Percentiles rank a stretch among this genome's conserved stretches.
Conservation (phyloP, 2,113 vertebrate genomes). For the rabbit (Oryctolagus cuniculus) region DNA sequence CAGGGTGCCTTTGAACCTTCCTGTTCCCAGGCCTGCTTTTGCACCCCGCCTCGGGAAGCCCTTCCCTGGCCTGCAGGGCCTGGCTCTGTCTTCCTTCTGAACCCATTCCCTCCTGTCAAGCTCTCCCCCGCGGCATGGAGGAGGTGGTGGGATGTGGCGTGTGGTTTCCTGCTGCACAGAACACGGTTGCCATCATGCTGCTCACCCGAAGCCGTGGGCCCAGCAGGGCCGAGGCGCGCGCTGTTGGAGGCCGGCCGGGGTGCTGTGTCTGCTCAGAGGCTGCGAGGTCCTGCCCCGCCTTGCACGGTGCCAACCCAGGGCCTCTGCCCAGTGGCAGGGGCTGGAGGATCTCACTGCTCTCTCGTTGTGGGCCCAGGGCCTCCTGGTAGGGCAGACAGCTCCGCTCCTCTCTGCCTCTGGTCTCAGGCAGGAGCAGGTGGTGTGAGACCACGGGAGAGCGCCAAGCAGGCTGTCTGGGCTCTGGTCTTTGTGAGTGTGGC, state of each 20-base stretch:
- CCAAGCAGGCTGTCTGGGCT: neutral
- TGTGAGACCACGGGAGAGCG: neutral
- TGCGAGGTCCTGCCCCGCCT: too few relatives aligned
- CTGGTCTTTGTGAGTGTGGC: neutral
- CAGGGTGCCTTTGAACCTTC: slow-evolving; percentile 76
- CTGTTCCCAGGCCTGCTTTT: neutral
- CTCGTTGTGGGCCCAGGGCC: too few relatives aligned
- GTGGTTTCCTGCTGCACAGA: neutral
- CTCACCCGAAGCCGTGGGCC: neutral
- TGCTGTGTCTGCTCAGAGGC: too few relatives aligned
- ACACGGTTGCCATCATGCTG: neutral
- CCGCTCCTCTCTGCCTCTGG: neutral
- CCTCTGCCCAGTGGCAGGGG: neutral
- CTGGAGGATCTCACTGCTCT: neutral
- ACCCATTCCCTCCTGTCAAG: neutral
- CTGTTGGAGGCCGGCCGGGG: too few relatives aligned
- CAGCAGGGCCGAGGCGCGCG: fast-evolving
- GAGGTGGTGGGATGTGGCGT: neutral
- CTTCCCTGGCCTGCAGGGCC: neutral
- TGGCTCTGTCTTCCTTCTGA: neutral
- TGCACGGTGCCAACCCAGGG: fast-evolving
- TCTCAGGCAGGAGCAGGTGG: neutral
- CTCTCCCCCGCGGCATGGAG: neutral
- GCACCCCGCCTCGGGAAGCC: neutral
- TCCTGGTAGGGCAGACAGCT: fast-evolving